phyloP scores from a whole-genome alignment of 2,888 invertebrate genomes.

The Schrankia costaestrigalis region DNA sequence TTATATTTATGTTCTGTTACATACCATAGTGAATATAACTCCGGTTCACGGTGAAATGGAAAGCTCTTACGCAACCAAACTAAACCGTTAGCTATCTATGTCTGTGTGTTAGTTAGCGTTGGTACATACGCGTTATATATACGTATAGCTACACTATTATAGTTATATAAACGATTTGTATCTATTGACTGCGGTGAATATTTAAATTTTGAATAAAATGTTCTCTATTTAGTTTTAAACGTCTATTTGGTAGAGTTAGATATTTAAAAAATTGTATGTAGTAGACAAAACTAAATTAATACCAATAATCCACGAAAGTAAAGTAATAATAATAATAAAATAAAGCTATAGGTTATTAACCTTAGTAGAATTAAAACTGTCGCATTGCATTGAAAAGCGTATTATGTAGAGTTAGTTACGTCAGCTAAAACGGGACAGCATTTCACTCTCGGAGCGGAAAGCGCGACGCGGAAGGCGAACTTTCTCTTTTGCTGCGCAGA shows the following conservation, averaged over 20 bases:
- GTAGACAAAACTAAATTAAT: too few species aligned
- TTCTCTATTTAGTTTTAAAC: conserved; percentile 28
- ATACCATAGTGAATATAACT: conserved; percentile 15
- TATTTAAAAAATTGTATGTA: too few species aligned
- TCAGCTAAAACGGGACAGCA: conserved; percentile 76
- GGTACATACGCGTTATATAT: conserved; percentile 25
- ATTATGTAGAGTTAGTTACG: conserved; percentile 60
- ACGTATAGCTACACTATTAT: conserved; percentile 26
- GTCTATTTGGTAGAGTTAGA: too few species aligned
- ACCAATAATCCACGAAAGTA: too few species aligned
- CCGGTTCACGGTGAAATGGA: conserved; percentile 66
- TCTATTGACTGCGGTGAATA: too few species aligned
- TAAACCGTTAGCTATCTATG: conserved; percentile 18
- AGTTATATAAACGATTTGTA: too few species aligned
- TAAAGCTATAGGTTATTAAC: conserved; percentile 20
- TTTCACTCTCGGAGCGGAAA: conserved; percentile 78
- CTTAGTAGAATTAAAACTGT: conserved; percentile 23
- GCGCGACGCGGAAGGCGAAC: conserved; percentile 76
- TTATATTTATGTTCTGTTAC: conserved; percentile 1
- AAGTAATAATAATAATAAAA: conserved; percentile 14
- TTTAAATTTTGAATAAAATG: conserved; percentile 40
- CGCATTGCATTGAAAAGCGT: conserved; percentile 28
- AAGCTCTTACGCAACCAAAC: conserved; percentile 74
- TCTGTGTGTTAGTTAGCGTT: conserved; percentile 13
- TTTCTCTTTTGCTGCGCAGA: conserved; percentile 74